These are phyloP conservation scores for Pipra filicauda DNA, from an alignment of 2,113 vertebrate genomes.

Conservation along the genomic window DNA sequence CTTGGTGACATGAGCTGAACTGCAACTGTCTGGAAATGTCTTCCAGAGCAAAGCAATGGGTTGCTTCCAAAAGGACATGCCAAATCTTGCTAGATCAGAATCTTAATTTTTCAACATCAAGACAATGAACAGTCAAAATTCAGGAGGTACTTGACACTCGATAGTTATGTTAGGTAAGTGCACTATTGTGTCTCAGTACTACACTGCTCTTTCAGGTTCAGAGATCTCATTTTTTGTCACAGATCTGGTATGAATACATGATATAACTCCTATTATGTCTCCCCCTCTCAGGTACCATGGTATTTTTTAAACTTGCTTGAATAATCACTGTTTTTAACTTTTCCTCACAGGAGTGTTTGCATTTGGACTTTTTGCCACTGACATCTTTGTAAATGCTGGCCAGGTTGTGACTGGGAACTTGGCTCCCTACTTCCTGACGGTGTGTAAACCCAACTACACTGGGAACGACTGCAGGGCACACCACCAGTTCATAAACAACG, in stretches of 20 bases:
- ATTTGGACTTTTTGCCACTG: conserved; percentile 96
- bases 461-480: conserved; percentile 85
- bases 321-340: conserved; percentile 9
- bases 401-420: conserved; percentile 96
- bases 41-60: neutral
- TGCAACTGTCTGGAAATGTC: neutral
- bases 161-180: neutral
- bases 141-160: neutral
- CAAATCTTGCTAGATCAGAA: neutral
- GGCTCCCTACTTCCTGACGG: conserved; percentile 93
- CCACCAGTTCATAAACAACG: conserved; percentile 88
- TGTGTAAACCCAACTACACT: conserved; percentile 98
- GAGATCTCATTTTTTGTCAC: neutral
- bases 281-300: neutral
- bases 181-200: neutral
- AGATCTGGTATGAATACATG: neutral
- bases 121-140: neutral
- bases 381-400: conserved; percentile 97
- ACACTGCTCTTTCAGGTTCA: neutral
- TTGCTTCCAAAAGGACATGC: neutral
- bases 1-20: neutral
- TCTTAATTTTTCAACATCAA: neutral
- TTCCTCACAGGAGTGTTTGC: conserved; percentile 90
- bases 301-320: neutral
- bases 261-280: neutral